Base-by-base conservation (phyloP, 2,888 invertebrate genomes). In the Euspilapteryx auroguttella region DNA sequence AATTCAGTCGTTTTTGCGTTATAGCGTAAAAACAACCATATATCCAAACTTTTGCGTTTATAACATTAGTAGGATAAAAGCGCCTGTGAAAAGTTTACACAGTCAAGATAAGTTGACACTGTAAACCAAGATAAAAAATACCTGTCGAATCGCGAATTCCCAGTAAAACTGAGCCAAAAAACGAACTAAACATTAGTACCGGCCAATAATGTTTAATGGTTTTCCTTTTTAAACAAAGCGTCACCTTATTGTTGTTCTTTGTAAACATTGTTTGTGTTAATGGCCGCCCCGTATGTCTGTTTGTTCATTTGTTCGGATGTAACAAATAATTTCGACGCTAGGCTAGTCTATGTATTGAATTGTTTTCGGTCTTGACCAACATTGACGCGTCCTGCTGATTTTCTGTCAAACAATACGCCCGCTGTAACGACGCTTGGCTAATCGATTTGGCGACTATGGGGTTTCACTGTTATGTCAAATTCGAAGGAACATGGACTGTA, bases 161-260 rank as follows among this genome's bases (percentile, higher is more conserved):
- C 15, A 32, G 34, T 33, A 34, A 38, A 45, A 48, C 40, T 37
- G 37, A 44, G 38, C 38, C 30, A 27, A 31, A 33, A 31, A 36
- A 29, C 40, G 31, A 24, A 23, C 23, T 9, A 30, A 32, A 35
- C n/a, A n/a, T n/a, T n/a, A n/a, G 32, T 38, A 37, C 38, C 33
- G 41, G 47, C 46, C 53, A 54, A 62, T 64, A 63, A 65, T 62
- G 55, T 65, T 62, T 57, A 69, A 69, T 69, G 69, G 66, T 66
- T 59, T 56, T 53, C 49, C 47, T 44, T 47, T 36, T 44, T 49
- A 61, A 65, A 69, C 66, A 71, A 69, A 49, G 47, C 40, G 30
- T 31, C 27, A 41, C 37, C 37, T 43, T 37, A 46, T 54, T 54
- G 51, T 52, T 29, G 34, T 24, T 35, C 33, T 37, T 55, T 56